Evolutionary conservation across 2,797 vertebrate species (phyloP).

Genomic region (Meda fulgida): DNA sequence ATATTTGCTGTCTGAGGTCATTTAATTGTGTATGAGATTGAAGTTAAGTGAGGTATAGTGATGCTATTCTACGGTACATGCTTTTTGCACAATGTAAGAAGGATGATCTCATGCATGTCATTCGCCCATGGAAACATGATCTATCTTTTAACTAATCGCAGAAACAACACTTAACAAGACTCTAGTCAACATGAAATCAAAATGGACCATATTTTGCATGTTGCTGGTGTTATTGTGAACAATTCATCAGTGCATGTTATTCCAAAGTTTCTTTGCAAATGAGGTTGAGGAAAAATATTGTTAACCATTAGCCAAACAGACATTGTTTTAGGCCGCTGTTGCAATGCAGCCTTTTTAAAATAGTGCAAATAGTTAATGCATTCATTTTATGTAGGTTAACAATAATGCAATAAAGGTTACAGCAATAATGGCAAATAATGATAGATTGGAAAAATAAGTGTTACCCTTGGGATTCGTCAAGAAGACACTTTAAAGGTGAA

Average conservation of each 20-base stretch:
- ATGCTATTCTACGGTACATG: slow-evolving; percentile 7
- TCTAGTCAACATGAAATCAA: not conserved
- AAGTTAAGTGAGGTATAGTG: slow-evolving; percentile 31
- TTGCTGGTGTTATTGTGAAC: not conserved
- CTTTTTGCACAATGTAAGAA: not conserved
- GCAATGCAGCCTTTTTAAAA: not conserved
- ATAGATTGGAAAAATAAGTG: not conserved
- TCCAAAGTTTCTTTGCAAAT: not conserved
- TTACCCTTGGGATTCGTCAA: not conserved
- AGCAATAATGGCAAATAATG: not conserved
- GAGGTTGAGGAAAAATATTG: no score
- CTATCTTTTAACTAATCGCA: not conserved
- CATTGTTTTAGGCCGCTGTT: not conserved
- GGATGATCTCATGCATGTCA: not conserved
- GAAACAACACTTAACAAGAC: not conserved
- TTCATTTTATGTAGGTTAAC: not conserved
- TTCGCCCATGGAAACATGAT: not conserved
- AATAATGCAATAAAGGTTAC: not conserved
- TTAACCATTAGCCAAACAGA: not conserved
- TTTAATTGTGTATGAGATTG: slow-evolving; percentile 26
- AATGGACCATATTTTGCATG: not conserved
- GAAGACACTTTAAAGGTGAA: not conserved
- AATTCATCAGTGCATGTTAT: not conserved
- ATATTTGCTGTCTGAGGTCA: slow-evolving; percentile 33
- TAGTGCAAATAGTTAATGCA: not conserved